A percentile compares a stretch with the other conserved stretches of the same genome.
These are phyloP conservation scores for Tympanoctomys barrerae DNA, from an alignment of 2,797 vertebrate species.

Conservation along the genomic window DNA sequence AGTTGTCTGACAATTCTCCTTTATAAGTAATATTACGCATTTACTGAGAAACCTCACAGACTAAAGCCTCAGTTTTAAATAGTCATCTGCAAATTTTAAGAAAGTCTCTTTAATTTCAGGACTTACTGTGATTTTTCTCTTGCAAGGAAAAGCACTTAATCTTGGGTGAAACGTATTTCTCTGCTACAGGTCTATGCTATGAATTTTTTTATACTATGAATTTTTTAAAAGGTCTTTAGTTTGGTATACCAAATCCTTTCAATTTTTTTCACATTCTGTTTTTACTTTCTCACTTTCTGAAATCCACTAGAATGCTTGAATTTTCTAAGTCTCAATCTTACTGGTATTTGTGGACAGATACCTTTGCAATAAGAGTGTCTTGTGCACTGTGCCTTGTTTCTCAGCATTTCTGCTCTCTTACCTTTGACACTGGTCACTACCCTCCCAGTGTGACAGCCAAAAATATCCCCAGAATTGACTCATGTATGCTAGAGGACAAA, in stretches of 20 bases:
- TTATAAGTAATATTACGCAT: neutral
- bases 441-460: neutral
- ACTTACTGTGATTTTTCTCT: neutral
- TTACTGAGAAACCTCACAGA: neutral
- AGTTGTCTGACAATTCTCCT: slow-evolving; percentile 11
- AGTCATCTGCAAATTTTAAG: slow-evolving; percentile 16
- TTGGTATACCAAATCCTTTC: neutral
- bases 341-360: neutral
- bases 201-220: neutral
- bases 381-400: neutral
- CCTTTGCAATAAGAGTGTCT: neutral
- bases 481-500: neutral
- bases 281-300: neutral
- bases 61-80: neutral
- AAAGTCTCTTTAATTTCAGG: slow-evolving; percentile 7
- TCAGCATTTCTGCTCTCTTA: neutral
- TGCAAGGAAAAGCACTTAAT: neutral
- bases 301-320: neutral
- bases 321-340: neutral
- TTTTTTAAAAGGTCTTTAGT: neutral
- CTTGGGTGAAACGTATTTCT: neutral
- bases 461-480: slow-evolving; percentile 4
- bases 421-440: neutral
- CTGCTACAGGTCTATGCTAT: neutral
- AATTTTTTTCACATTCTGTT: neutral